A percentile compares a stretch with the other conserved stretches of the same genome.
phyloP scores from a whole-genome alignment of 1,140 invertebrate species.

The Drosophila cardini region DNA sequence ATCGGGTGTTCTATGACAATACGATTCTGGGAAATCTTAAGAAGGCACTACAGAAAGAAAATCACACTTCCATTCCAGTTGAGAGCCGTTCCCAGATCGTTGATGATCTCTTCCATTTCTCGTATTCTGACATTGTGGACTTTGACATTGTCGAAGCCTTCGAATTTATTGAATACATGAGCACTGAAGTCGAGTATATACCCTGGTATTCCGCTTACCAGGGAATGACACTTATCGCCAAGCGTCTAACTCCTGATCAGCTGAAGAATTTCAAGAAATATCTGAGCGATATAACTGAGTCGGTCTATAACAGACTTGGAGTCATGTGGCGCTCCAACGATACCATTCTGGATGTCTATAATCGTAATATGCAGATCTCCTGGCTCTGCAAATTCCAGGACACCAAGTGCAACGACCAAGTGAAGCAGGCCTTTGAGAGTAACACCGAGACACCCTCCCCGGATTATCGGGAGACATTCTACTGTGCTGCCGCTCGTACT shows the following conservation, averaged over 20 bases:
- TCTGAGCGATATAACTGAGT: conserved; percentile 42
- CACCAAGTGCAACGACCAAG: conserved; percentile 81
- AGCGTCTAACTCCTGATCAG: conserved; percentile 47
- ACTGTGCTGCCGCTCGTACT: conserved; percentile 86
- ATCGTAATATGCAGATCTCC: conserved; percentile 77
- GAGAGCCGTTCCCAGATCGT: conserved; percentile 91
- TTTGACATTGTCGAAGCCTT: conserved; percentile 86
- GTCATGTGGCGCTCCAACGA: conserved; percentile 41
- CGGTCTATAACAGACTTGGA: conserved; percentile 54
- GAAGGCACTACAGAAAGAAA: conserved; percentile 74
- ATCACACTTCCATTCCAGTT: conserved; percentile 86
- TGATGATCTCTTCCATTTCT: conserved; percentile 90
- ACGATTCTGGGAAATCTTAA: conserved; percentile 85
- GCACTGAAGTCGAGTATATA: conserved; percentile 85
- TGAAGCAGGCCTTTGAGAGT: conserved; percentile 33
- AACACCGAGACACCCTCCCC: conserved; percentile 67
- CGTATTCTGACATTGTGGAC: conserved; percentile 85
- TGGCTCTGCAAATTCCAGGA: conserved; percentile 86
- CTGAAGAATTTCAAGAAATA: conserved; percentile 56
- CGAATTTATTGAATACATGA: conserved; percentile 85
- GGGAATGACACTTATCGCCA: conserved; percentile 44
- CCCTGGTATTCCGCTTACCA: conserved; percentile 86
- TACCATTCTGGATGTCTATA: conserved; percentile 72
- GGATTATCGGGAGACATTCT: conserved; percentile 86
- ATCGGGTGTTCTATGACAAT: conserved; percentile 88